Evolutionary conservation across 2,797 vertebrate genomes (phyloP).

Genomic region (Limosa lapponica): DNA sequence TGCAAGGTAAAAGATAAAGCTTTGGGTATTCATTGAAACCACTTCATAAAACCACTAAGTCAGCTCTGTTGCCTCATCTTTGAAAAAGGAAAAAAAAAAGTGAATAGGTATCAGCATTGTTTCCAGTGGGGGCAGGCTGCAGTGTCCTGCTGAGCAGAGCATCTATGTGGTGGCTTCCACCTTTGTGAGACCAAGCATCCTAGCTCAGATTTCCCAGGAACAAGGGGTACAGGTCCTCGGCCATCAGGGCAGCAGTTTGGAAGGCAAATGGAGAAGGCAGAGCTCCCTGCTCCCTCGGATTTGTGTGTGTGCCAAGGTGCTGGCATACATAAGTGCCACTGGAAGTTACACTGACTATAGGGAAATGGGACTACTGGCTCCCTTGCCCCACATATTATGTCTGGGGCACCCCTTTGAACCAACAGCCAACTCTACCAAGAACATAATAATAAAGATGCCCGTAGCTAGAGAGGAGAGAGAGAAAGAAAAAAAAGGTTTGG

Average conservation of each 20-base stretch:
- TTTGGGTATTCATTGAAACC: neutral
- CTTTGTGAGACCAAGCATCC: neutral
- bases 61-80: neutral
- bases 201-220: neutral
- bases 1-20: neutral
- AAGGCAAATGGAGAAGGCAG: constrained; percentile 8
- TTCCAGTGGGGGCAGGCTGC: neutral
- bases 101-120: neutral
- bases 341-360: neutral
- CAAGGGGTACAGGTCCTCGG: neutral
- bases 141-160: neutral
- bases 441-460: constrained; percentile 79
- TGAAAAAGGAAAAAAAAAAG: neutral
- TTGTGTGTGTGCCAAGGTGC: neutral
- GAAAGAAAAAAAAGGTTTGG: constrained; percentile 68
- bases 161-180: neutral
- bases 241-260: neutral
- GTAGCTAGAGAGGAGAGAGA: constrained; percentile 69
- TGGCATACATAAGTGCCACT: neutral
- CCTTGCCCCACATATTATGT: neutral
- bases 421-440: constrained; percentile 75
- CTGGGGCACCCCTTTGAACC: constrained; percentile 65
- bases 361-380: neutral
- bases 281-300: neutral
- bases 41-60: neutral